Conservation (phyloP, 1,140 invertebrate genomes). For the Drosophila bifasciata region DNA sequence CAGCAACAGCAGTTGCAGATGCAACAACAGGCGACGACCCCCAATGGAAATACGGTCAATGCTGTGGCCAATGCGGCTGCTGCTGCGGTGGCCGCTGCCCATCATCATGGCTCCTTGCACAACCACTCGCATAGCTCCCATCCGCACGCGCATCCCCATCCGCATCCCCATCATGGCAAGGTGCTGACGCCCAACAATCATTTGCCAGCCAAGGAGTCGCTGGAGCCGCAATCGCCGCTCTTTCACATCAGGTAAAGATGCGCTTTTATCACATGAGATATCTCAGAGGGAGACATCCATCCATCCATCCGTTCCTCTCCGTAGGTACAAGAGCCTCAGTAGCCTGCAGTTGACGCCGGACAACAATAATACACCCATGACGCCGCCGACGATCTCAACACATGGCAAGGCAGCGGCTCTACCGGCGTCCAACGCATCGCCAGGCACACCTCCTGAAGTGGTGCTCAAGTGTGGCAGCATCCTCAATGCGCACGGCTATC, state of each 20-base stretch:
- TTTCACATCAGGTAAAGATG: constrained; percentile 82
- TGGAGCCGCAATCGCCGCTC: constrained; percentile 82
- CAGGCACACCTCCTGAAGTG: constrained; percentile 71
- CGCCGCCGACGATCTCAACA: constrained; percentile 80
- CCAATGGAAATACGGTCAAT: constrained; percentile 46
- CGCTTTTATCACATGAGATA: not conserved
- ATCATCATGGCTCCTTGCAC: constrained; percentile 36
- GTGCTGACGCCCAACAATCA: constrained; percentile 82
- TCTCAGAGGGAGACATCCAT: not conserved
- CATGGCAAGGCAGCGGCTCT: constrained; percentile 68
- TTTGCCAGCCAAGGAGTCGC: constrained; percentile 70
- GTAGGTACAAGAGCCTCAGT: constrained; percentile 83
- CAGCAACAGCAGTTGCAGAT: constrained; percentile 38
- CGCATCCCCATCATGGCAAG: constrained; percentile 70
- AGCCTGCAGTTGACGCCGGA: constrained; percentile 82
- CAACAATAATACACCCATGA: constrained; percentile 59
- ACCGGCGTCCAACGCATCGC: constrained; percentile 23
- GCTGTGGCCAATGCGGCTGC: constrained; percentile 63
- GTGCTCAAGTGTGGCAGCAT: constrained; percentile 79
- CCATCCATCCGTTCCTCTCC: not conserved
- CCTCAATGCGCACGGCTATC: constrained; percentile 66
- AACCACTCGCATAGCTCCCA: constrained; percentile 31
- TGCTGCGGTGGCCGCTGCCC: constrained; percentile 59
- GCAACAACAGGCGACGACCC: constrained; percentile 31
- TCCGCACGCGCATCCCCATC: constrained; percentile 30